Evolutionary conservation across 2,113 vertebrate genomes (phyloP).

Genomic region (Philantomba maxwellii): DNA sequence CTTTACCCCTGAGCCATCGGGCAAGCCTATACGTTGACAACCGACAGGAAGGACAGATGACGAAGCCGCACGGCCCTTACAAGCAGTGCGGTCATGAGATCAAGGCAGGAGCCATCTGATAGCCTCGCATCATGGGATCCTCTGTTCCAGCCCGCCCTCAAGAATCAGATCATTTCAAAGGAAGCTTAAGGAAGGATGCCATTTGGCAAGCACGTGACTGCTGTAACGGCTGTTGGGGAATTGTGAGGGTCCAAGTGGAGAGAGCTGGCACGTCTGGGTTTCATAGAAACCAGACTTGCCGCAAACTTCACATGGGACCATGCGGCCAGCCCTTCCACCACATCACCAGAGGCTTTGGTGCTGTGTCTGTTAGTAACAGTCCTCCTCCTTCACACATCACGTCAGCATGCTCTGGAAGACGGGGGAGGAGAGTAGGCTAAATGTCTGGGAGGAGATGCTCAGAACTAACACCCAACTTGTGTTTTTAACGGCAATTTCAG

Average conservation of each 20-base stretch:
- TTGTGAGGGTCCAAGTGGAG: background rate
- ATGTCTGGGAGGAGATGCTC: background rate
- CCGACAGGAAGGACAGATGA: background rate
- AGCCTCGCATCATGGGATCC: background rate
- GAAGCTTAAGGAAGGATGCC: background rate
- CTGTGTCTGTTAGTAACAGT: background rate
- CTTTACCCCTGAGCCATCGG: background rate
- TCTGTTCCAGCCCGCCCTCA: background rate
- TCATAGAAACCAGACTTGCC: constrained; percentile 11
- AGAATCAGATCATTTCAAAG: background rate
- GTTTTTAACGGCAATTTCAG: background rate
- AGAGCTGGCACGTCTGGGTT: background rate
- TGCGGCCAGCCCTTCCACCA: background rate
- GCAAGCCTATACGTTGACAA: no score
- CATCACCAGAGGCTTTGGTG: background rate
- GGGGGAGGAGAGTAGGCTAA: background rate
- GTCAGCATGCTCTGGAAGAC: background rate
- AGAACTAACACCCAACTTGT: background rate
- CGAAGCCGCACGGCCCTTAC: background rate
- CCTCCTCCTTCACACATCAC: background rate
- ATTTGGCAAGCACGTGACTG: background rate
- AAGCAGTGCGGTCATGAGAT: background rate
- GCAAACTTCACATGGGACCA: background rate
- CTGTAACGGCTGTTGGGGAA: background rate
- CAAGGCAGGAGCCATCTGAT: background rate